These are phyloP conservation scores for Pyrrhosoma nymphula DNA, from an alignment of 2,888 invertebrate species.

Conservation along the genomic window DNA sequence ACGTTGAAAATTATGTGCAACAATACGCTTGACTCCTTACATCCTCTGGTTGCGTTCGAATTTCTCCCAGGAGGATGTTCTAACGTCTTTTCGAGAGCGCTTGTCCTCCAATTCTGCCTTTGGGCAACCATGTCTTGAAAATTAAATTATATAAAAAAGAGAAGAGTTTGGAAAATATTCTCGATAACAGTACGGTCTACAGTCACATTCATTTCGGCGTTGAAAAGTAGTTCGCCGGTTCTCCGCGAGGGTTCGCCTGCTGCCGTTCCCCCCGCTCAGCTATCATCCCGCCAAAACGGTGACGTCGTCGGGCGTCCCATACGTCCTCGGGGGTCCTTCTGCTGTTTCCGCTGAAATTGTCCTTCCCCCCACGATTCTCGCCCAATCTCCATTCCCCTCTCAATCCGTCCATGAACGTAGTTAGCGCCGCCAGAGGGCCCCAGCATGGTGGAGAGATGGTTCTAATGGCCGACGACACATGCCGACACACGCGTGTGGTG, in stretches of 20 bases:
- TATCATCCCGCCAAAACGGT: neutral
- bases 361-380: neutral
- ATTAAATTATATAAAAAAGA: neutral
- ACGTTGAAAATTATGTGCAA: no score
- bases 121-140: neutral
- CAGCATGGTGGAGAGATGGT: neutral
- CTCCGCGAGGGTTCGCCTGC: neutral
- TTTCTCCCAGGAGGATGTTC: no score
- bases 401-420: neutral
- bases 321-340: neutral
- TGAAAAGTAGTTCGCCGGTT: neutral
- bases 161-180: neutral
- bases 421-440: neutral
- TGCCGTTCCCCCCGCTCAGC: neutral
- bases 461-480: neutral
- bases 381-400: neutral
- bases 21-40: no score
- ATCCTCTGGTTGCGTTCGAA: no score
- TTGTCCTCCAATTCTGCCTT: neutral
- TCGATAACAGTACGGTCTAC: slow-evolving; percentile 32
- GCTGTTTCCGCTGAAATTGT: neutral
- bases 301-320: neutral
- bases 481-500: neutral
- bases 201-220: neutral
- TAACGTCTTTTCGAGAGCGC: no score